Evolutionary conservation across 2,113 vertebrate species (phyloP).

Genomic region (Chaetorhynchus papuensis): DNA sequence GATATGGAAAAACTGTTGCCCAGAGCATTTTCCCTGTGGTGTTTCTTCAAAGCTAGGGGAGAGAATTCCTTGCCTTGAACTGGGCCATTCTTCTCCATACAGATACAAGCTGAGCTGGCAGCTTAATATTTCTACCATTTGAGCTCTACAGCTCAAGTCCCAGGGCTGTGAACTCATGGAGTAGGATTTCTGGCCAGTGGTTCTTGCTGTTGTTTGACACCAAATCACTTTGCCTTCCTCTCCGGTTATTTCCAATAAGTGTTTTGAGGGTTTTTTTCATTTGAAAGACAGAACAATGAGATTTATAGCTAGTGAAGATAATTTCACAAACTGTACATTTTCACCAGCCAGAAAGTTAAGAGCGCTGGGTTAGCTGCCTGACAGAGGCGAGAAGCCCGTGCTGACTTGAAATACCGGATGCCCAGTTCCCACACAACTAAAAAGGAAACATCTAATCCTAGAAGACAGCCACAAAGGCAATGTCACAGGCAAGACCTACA

Average conservation of each 20-base stretch:
- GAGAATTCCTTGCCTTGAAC: not conserved
- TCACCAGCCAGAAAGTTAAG: not conserved
- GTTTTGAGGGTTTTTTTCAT: not conserved
- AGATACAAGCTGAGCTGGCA: not conserved
- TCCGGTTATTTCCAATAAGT: not conserved
- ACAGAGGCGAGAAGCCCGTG: not conserved
- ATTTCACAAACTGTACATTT: not conserved
- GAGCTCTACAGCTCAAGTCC: not conserved
- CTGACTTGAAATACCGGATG: not conserved
- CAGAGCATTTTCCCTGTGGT: not conserved
- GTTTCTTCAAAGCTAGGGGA: not conserved
- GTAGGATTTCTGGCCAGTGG: not conserved
- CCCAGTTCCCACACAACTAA: not conserved
- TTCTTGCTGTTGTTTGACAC: not conserved
- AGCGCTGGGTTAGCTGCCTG: not conserved
- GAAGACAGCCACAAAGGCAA: not conserved
- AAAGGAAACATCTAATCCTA: not conserved
- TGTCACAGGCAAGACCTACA: not conserved
- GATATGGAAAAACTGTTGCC: not conserved
- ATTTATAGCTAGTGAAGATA: not conserved
- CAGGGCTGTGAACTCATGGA: fast-evolving
- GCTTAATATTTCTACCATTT: not conserved
- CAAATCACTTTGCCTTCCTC: not conserved
- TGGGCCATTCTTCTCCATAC: not conserved
- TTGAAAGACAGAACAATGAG: not conserved